These are phyloP conservation scores for Corapipo altera DNA, from an alignment of 2,113 vertebrate species.

Conservation along the genomic window DNA sequence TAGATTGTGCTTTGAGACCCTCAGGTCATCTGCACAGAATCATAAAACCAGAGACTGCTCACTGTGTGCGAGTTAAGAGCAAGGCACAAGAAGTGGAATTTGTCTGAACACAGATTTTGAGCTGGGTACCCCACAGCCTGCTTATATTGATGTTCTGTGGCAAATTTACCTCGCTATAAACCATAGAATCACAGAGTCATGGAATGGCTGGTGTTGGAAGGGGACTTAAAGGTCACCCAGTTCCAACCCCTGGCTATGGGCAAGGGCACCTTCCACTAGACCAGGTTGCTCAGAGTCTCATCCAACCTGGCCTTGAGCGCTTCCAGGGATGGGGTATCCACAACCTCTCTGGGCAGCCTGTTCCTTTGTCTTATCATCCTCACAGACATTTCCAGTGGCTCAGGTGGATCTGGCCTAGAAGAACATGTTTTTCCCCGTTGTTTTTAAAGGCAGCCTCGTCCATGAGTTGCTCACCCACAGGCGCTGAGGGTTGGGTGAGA, in stretches of 20 bases:
- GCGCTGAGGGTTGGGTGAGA: background rate
- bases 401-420: background rate
- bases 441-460: background rate
- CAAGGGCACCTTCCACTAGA: background rate
- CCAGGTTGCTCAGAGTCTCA: background rate
- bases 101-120: rapidly evolving
- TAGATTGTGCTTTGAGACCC: background rate
- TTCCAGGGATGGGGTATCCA: background rate
- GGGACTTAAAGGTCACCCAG: background rate
- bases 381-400: background rate
- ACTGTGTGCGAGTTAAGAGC: background rate
- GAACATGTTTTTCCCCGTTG: background rate
- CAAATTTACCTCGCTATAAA: background rate
- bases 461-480: background rate
- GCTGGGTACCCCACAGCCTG: background rate
- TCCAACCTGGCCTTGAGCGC: background rate
- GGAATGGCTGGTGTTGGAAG: background rate
- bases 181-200: background rate
- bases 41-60: background rate
- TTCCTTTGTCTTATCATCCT: background rate
- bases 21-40: background rate
- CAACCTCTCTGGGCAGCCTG: rapidly evolving
- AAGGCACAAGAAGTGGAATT: background rate
- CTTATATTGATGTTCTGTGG: background rate
- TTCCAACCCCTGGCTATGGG: background rate